Evolutionary conservation across 2,888 invertebrate genomes (phyloP).

Genomic region (Pseudeuparius sepicola): DNA sequence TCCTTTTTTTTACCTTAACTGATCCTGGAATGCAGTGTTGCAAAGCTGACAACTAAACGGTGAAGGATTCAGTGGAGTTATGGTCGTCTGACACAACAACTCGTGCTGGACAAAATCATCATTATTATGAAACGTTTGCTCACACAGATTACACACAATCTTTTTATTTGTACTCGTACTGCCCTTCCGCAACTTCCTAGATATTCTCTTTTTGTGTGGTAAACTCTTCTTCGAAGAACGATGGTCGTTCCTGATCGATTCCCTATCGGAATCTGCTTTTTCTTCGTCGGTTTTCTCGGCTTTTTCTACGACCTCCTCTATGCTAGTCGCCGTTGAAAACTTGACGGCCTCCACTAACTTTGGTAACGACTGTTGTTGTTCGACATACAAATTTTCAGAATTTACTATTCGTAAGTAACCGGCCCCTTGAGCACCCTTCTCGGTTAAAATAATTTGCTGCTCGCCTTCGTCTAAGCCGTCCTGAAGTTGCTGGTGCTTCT

Average conservation of each 20-base stretch:
- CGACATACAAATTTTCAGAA: conserved; percentile 33
- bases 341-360: conserved; percentile 27
- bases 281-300: conserved; percentile 30
- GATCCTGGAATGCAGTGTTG: conserved; percentile 62
- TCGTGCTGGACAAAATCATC: conserved; percentile 42
- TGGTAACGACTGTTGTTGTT: conserved; percentile 26
- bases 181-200: conserved; percentile 60
- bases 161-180: conserved; percentile 28
- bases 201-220: conserved; percentile 80
- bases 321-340: no score
- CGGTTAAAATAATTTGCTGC: conserved; percentile 33
- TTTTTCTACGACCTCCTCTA: not conserved
- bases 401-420: conserved; percentile 36
- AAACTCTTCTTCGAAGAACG: conserved; percentile 52
- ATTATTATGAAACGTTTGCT: conserved; percentile 38
- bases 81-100: conserved; percentile 38
- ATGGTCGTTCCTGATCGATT: conserved; percentile 32
- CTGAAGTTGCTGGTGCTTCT: conserved; percentile 45
- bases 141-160: conserved; percentile 41
- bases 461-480: conserved; percentile 31
- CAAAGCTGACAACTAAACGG: conserved; percentile 69
- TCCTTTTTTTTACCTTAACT: conserved; percentile 50
- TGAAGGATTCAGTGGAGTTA: conserved; percentile 38
- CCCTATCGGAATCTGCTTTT: conserved; percentile 33
- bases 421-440: conserved; percentile 25